A percentile compares a stretch with the other conserved stretches of the same genome.
Evolutionary conservation across 2,888 invertebrate genomes (phyloP).

Genomic region (Andrena praecox): DNA sequence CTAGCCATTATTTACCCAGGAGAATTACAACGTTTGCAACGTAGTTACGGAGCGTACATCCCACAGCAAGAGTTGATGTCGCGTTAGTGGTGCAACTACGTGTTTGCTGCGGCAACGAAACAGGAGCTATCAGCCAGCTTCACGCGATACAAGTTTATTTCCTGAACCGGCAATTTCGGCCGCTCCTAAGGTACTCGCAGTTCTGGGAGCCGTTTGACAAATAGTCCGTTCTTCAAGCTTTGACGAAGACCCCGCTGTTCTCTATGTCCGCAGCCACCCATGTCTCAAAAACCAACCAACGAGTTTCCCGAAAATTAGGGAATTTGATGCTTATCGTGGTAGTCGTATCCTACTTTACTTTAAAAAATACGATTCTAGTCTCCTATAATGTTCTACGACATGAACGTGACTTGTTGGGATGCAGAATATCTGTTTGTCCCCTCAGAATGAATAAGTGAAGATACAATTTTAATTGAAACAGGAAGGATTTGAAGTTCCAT

Average conservation of each 20-base stretch:
- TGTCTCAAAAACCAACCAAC: not conserved
- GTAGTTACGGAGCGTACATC: slow-evolving; percentile 54
- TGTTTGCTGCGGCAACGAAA: slow-evolving; percentile 60
- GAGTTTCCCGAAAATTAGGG: no score
- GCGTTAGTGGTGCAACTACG: slow-evolving; percentile 39
- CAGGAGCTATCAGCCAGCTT: slow-evolving; percentile 23
- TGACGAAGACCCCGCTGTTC: not conserved
- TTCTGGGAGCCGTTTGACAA: slow-evolving; percentile 16
- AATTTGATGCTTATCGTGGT: no score
- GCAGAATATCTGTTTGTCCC: no score
- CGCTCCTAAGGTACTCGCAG: not conserved
- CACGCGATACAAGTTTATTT: slow-evolving; percentile 50
- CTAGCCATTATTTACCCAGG: slow-evolving; percentile 68
- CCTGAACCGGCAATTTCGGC: slow-evolving; percentile 38
- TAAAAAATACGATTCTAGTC: no score
- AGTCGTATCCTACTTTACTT: no score
- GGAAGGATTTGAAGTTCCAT: no score
- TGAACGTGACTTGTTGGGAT: no score
- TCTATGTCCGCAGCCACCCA: not conserved
- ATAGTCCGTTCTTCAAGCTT: not conserved
- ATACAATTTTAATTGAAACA: no score
- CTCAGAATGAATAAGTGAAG: no score
- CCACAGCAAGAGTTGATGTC: slow-evolving; percentile 44
- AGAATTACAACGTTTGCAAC: slow-evolving; percentile 67
- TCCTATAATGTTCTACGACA: no score